Evolutionary conservation across 2,797 vertebrate genomes (phyloP).

Genomic region (Sternarchorhynchus goeldii): DNA sequence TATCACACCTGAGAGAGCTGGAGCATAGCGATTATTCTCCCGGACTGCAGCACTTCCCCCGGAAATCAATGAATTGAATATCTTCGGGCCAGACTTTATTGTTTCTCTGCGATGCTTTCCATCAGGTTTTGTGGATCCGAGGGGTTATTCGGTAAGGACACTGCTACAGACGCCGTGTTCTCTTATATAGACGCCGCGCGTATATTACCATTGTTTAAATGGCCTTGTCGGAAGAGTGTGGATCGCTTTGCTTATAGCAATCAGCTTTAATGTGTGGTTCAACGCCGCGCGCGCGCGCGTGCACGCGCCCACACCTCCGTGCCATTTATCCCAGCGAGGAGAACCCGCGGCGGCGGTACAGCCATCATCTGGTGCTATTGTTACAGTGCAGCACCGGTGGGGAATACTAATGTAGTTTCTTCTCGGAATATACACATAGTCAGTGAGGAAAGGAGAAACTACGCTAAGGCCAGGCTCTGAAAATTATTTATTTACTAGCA

Average conservation of each 20-base stretch:
- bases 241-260: neutral
- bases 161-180: neutral
- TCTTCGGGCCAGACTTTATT: neutral
- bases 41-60: neutral
- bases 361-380: slow-evolving; percentile 19
- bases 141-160: neutral
- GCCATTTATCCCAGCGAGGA: slow-evolving; percentile 2
- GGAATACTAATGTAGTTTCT: slow-evolving; percentile 37
- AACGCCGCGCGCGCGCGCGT: slow-evolving; percentile 9
- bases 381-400: slow-evolving; percentile 3
- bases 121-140: neutral
- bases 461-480: neutral
- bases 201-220: neutral
- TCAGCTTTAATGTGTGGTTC: neutral
- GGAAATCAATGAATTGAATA: slow-evolving; percentile 4
- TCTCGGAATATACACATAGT: slow-evolving; percentile 10
- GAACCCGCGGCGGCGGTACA: slow-evolving; percentile 15
- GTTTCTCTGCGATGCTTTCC: neutral
- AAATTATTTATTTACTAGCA: slow-evolving; percentile 18
- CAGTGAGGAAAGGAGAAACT: neutral
- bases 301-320: slow-evolving; percentile 9
- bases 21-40: neutral
- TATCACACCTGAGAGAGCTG: neutral
- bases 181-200: neutral
- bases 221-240: neutral